These are phyloP conservation scores for Podarcis raffonei DNA, from an alignment of 2,113 vertebrate genomes.

Conservation along the genomic window DNA sequence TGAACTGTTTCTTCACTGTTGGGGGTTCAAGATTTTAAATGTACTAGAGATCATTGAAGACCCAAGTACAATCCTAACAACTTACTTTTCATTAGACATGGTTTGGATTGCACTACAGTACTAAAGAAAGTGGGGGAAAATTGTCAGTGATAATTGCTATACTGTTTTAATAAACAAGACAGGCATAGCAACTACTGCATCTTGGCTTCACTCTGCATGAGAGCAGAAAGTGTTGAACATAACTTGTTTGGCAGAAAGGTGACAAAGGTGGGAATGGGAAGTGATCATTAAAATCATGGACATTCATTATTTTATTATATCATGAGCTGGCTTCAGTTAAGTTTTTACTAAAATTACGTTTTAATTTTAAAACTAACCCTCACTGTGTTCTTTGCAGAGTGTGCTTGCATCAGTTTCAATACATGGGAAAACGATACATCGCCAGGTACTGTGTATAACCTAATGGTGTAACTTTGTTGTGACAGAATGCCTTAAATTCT, in stretches of 20 bases:
- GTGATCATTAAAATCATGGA: neutral
- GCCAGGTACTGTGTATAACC: conserved; percentile 89
- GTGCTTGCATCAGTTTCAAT: conserved; percentile 97
- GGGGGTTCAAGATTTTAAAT: too few species aligned
- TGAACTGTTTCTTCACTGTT: too few species aligned
- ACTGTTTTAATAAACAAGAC: neutral
- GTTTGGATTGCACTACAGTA: neutral
- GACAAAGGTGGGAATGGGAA: too few species aligned
- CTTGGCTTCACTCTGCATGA: neutral
- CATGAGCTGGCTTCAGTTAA: neutral
- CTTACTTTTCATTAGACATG: too few species aligned
- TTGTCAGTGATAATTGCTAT: neutral
- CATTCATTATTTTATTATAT: neutral
- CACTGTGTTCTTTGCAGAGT: conserved; percentile 81
- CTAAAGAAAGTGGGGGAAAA: neutral
- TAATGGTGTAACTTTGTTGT: neutral
- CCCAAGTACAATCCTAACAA: too few species aligned
- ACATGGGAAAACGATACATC: conserved; percentile 97
- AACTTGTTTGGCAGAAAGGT: neutral
- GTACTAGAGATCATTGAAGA: too few species aligned
- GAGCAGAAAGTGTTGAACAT: neutral
- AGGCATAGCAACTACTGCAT: neutral
- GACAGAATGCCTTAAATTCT: conserved; percentile 1
- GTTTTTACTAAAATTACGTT: neutral
- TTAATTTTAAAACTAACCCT: conserved; percentile 12